These are phyloP conservation scores for Leptodactylus fuscus DNA, from an alignment of 2,113 vertebrate genomes.

Conservation along the genomic window DNA sequence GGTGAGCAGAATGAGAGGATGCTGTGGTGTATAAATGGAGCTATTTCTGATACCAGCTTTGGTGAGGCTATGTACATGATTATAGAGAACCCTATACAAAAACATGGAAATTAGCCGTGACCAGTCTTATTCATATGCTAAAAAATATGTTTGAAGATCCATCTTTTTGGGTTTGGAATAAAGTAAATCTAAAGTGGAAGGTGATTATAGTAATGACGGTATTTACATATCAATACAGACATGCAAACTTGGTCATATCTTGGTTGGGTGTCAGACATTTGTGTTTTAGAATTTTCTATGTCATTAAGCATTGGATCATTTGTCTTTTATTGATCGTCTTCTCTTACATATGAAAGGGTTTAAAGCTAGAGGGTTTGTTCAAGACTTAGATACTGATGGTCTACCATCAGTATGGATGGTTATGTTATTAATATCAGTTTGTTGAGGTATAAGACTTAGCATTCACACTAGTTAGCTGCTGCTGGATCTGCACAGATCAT, in stretches of 20 bases:
- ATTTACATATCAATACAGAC: background rate
- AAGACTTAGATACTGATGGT: too few species aligned
- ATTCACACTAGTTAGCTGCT: too few species aligned
- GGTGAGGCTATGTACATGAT: conserved; percentile 42
- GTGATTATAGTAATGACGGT: conserved; percentile 11
- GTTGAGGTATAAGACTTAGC: too few species aligned
- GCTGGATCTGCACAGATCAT: too few species aligned
- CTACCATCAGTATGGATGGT: too few species aligned
- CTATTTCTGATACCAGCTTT: conserved; percentile 46
- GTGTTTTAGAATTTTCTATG: background rate
- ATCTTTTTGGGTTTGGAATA: conserved; percentile 4
- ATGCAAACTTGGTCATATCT: background rate
- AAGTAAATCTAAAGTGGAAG: conserved; percentile 1
- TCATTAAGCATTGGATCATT: background rate
- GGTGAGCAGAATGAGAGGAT: conserved; percentile 17
- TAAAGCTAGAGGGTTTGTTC: too few species aligned
- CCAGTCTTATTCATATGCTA: conserved; percentile 25
- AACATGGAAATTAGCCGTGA: conserved; percentile 32
- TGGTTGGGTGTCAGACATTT: too few species aligned
- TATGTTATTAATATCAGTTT: too few species aligned
- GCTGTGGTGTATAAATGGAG: conserved; percentile 40
- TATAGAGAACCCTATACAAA: conserved; percentile 30
- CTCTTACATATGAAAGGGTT: too few species aligned
- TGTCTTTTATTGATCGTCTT: background rate
- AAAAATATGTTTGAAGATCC: background rate